phyloP scores from a whole-genome alignment of 2,888 invertebrate species.

The Calephelis perditalis region DNA sequence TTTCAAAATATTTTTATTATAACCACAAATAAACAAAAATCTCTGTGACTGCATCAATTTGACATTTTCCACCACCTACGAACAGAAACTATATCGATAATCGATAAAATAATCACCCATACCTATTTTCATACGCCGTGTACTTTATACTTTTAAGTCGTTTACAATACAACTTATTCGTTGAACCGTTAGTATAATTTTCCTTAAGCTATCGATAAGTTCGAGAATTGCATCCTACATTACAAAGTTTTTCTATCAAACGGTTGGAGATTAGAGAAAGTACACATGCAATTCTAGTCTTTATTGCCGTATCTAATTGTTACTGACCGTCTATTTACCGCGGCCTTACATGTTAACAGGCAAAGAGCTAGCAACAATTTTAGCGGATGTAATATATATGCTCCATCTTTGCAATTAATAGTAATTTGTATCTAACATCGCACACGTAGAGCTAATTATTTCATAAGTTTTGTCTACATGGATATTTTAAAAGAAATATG shows the following conservation, averaged over 20 bases:
- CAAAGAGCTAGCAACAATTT: neutral
- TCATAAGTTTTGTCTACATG: too few relatives aligned
- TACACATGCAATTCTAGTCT: conserved; percentile 10
- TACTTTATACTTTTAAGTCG: neutral
- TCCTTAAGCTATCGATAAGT: conserved; percentile 4
- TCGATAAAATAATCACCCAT: neutral
- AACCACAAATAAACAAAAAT: too few relatives aligned
- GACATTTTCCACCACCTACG: neutral
- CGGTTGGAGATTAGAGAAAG: conserved; percentile 1
- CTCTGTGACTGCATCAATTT: too few relatives aligned
- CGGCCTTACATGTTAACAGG: neutral
- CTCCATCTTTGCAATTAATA: too few relatives aligned
- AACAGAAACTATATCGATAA: neutral
- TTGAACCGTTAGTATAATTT: neutral
- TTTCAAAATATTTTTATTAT: too few relatives aligned
- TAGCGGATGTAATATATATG: too few relatives aligned
- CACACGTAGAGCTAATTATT: too few relatives aligned
- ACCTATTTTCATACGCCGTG: neutral
- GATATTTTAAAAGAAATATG: too few relatives aligned
- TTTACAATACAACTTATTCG: neutral
- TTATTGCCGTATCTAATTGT: conserved; percentile 12
- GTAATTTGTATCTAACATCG: too few relatives aligned
- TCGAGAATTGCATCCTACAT: conserved; percentile 4
- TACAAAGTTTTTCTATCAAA: conserved; percentile 7
- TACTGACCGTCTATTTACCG: conserved; percentile 5